phyloP scores from a whole-genome alignment of 2,113 vertebrate genomes.

The Regulus satrapa region DNA sequence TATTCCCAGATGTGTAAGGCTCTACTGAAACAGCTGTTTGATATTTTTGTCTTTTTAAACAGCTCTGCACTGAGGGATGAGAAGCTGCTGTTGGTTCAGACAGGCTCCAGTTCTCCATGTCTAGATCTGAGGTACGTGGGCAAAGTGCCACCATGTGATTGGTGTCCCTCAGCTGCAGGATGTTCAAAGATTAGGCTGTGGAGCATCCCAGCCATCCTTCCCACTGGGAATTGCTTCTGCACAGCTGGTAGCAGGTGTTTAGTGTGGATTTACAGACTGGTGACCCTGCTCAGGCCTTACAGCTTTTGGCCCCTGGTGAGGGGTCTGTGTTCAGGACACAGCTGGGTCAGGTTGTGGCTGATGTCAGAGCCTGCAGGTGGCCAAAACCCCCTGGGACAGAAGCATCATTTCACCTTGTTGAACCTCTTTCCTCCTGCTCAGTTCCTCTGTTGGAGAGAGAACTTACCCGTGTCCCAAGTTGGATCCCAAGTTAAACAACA shows the following conservation, averaged over 20 bases:
- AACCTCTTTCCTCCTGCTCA: neutral
- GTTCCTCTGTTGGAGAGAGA: fast-evolving
- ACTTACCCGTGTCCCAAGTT: neutral
- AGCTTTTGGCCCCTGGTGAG: neutral
- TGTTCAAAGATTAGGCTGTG: neutral
- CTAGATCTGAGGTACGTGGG: constrained; percentile 86
- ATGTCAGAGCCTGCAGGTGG: neutral
- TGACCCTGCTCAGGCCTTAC: fast-evolving
- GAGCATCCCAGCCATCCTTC: neutral
- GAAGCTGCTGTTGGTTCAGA: constrained; percentile 86
- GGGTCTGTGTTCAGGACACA: neutral
- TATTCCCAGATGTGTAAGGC: neutral
- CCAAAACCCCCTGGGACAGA: neutral
- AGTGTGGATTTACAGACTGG: neutral
- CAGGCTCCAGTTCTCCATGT: constrained; percentile 94
- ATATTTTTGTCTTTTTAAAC: neutral
- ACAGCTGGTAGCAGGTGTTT: neutral
- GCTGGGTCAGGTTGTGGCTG: neutral
- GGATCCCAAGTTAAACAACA: fast-evolving
- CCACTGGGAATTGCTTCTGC: fast-evolving
- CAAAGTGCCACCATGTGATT: fast-evolving
- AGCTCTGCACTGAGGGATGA: constrained; percentile 84
- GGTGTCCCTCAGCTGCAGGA: neutral
- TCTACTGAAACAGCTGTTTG: neutral
- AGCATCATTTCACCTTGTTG: neutral